Conservation (phyloP, 2,113 vertebrate genomes). For the Struthio camelus region DNA sequence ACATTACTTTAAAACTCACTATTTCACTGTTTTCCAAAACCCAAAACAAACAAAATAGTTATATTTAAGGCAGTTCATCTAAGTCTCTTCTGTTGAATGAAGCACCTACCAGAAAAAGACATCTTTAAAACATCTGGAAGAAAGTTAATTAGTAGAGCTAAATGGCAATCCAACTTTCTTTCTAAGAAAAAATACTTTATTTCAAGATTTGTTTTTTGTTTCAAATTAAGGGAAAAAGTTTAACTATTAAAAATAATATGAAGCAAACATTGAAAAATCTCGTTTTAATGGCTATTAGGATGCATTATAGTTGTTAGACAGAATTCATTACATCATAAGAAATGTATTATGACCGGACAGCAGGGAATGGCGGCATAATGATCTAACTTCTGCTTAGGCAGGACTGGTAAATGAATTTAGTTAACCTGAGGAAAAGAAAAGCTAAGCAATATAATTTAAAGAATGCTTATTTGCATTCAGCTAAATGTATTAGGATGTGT, state of each 20-base stretch:
- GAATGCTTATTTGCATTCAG: background rate
- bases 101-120: background rate
- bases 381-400: background rate
- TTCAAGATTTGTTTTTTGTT: background rate
- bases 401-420: background rate
- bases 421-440: background rate
- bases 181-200: background rate
- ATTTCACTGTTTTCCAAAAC: background rate
- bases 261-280: background rate
- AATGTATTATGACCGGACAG: background rate
- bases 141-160: background rate
- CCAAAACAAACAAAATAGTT: background rate
- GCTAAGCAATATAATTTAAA: background rate
- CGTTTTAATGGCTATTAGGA: background rate
- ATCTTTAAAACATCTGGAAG: background rate
- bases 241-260: background rate
- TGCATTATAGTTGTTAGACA: background rate
- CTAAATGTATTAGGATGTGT: background rate
- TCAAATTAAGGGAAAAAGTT: background rate
- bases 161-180: background rate
- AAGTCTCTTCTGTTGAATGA: background rate
- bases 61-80: background rate
- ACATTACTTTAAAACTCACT: conserved; percentile 8
- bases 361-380: background rate
- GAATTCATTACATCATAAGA: background rate